Evolutionary conservation across 2,888 invertebrate genomes (phyloP), one percentile per base, ranked within the genome.

Genomic region (Junonia oenone): DNA sequence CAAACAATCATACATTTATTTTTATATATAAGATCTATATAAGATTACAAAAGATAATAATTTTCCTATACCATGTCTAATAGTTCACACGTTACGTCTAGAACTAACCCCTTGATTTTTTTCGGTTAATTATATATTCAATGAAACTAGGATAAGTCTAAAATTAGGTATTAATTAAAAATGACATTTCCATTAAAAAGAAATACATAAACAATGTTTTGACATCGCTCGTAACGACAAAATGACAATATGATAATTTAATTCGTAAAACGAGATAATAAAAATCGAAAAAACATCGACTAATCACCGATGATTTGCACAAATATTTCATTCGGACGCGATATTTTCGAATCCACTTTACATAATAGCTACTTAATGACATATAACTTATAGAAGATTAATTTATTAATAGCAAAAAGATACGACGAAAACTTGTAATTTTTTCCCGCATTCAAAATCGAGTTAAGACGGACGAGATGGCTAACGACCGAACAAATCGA

Each of bases 401-500:
- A 31, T 46, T 46, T 46, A 11, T 38, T 11, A 17, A 40, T 19
- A 40, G 38, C 9, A 19, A 40, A 40, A 19, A n/a, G n/a, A 40
- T 47, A 22, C 17, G 29, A 38, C 37, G 38, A 53, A 53, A 52
- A 47, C 9, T 5, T 46, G 13, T 19, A 45, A 40, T 27, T 14
- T 46, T 61, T 55, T 55, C 49, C 48, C 29, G 15, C 52, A 55
- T 61, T 55, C 55, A 52, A 61, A 58, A 58, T 58, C 52, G 50
- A 43, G 55, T 55, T 58, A 52, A 29, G 58, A 61, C 45, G 50
- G 58, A 55, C 60, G 55, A 52, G 55, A 40, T 52, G 51, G 48
- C 55, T 62, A 62, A 62, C 54, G 60, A 60, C 58, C 58, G 56
- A 58, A 60, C 60, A 58, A 60, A 62, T 62, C 60, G 62, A 60